Base-by-base conservation (phyloP, 2,888 invertebrate species). In the Micoletzkya japonica region DNA sequence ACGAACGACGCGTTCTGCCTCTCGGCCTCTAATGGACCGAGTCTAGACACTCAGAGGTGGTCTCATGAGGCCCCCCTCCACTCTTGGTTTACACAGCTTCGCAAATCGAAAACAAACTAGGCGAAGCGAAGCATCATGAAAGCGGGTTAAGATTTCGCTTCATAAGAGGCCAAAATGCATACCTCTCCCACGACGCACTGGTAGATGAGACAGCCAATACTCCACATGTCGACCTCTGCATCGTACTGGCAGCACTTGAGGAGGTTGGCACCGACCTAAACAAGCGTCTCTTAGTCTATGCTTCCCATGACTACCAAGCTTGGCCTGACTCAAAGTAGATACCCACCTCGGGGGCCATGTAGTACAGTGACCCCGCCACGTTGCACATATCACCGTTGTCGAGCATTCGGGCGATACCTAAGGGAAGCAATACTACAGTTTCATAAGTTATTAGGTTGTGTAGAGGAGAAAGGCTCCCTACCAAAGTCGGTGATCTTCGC, bases 401-500 rank as follows among this genome's bases (percentile, higher is more conserved):
- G 54, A 84, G 71, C 37, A 81, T 78, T 56, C 84, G 76, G 10
- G 81, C 81, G 39, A 84, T 82, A 32, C 84, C 84, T 79, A 60
- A 70, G 75, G 50, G 2, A 24, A 4, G 14, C 10, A 14, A 14
- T 44, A 44, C 14, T 44, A 14, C 10, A 36, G 34, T 24, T 52
- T 14, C n/a, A 6, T n/a, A 14, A 24, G 17, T 52, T 14, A 52
- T 24, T 52, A 52, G n/a, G 52, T 52, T 4, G 17, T 44, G 0
- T 17, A 10, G n/a, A 7, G 44, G 2, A 17, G 28, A 49, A 2
- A 0, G 6, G 50, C 26, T 26, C 2, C 76, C 68, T 24, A 79
- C 79, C 79, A 69, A 84, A 84, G 72, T 84, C 84, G 26, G 84
- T 82, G 37, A 84, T 79, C 70, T 84, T 80, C 28, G 84, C 84